Evolutionary conservation across 2,113 vertebrate genomes (phyloP).

Genomic region (Stegastes partitus): DNA sequence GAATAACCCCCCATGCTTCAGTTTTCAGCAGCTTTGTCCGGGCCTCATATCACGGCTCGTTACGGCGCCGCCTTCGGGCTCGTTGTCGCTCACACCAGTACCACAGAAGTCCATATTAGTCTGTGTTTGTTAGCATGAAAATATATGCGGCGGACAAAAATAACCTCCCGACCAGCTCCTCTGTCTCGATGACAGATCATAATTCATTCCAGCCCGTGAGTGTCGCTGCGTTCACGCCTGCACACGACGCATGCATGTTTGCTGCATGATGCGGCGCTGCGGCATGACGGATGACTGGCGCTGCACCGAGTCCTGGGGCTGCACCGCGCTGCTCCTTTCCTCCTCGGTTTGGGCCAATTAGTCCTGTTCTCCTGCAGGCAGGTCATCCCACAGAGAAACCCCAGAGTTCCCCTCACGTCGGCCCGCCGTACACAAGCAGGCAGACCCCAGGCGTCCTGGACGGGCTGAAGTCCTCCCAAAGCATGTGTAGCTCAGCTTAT

Average conservation of each 20-base stretch:
- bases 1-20: neutral
- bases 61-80: neutral
- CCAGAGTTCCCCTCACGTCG: too few species aligned
- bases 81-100: neutral
- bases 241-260: slow-evolving; percentile 50
- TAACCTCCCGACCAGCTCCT: slow-evolving; percentile 39
- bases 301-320: slow-evolving; percentile 68
- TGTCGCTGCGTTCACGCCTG: slow-evolving; percentile 30
- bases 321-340: slow-evolving; percentile 51
- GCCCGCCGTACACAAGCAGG: slow-evolving; percentile 45
- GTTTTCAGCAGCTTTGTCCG: slow-evolving; percentile 1
- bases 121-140: slow-evolving; percentile 15
- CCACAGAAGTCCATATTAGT: neutral
- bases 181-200: slow-evolving; percentile 56
- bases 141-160: slow-evolving; percentile 61
- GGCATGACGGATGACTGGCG: slow-evolving; percentile 74
- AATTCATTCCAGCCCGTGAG: slow-evolving; percentile 62
- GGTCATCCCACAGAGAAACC: slow-evolving; percentile 63
- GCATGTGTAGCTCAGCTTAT: slow-evolving; percentile 55
- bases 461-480: slow-evolving; percentile 48
- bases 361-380: slow-evolving; percentile 65
- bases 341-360: slow-evolving; percentile 75
- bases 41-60: neutral
- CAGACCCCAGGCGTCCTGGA: slow-evolving; percentile 50
- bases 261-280: slow-evolving; percentile 39